phyloP scores from a whole-genome alignment of 1,140 invertebrate genomes.

The Bombyx mandarina region DNA sequence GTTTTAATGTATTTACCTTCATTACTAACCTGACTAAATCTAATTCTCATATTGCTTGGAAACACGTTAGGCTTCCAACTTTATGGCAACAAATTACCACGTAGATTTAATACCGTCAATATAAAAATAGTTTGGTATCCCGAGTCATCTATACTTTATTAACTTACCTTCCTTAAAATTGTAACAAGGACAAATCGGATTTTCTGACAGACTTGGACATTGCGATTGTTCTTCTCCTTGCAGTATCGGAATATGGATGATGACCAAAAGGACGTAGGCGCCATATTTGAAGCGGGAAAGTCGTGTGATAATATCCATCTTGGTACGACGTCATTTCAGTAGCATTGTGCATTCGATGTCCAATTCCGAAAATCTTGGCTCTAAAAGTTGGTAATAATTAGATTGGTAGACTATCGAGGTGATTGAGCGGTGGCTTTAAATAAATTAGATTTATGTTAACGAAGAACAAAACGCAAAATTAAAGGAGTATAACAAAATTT shows the following conservation, averaged over 20 bases:
- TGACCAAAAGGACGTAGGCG: slow-evolving; percentile 51
- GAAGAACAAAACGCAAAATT: too few species aligned
- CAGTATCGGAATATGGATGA: slow-evolving; percentile 61
- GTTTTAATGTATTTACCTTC: too few species aligned
- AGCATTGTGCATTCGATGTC: slow-evolving; percentile 45
- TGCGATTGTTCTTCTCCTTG: slow-evolving; percentile 68
- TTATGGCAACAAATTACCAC: too few species aligned
- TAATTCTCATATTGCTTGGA: too few species aligned
- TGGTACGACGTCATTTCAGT: slow-evolving; percentile 59
- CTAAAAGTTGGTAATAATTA: neutral
- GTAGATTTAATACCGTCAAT: too few species aligned
- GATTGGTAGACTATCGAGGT: too few species aligned
- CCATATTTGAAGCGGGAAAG: slow-evolving; percentile 48
- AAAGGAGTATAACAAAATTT: too few species aligned
- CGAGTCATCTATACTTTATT: neutral
- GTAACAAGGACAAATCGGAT: slow-evolving; percentile 89
- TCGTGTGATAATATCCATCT: slow-evolving; percentile 51
- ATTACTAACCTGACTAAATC: too few species aligned
- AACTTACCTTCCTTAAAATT: slow-evolving; percentile 87
- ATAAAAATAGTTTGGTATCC: too few species aligned
- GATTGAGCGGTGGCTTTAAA: too few species aligned
- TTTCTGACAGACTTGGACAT: slow-evolving; percentile 80
- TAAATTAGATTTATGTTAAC: too few species aligned
- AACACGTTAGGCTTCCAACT: too few species aligned
- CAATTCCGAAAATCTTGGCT: slow-evolving; percentile 4